These are phyloP conservation scores for Eristalis pertinax DNA, from an alignment of 2,888 invertebrate species.

Conservation along the genomic window DNA sequence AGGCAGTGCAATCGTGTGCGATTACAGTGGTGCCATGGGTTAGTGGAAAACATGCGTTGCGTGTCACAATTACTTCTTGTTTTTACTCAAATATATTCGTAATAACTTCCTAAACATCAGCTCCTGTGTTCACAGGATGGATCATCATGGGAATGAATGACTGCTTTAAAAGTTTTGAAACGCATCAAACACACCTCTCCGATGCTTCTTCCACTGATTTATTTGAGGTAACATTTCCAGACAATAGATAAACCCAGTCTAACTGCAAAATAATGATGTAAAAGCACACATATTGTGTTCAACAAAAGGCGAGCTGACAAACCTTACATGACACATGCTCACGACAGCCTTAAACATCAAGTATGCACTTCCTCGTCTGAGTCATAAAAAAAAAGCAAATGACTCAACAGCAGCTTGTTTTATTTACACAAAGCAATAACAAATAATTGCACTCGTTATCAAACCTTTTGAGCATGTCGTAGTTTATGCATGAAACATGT, in stretches of 20 bases:
- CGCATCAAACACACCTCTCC: too few relatives aligned
- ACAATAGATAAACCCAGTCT: too few relatives aligned
- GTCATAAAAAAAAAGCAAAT: neutral
- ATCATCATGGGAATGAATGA: too few relatives aligned
- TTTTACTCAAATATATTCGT: too few relatives aligned
- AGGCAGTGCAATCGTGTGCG: conserved; percentile 51
- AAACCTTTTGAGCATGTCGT: neutral
- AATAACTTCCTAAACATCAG: too few relatives aligned
- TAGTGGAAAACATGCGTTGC: conserved; percentile 13
- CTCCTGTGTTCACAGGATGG: too few relatives aligned
- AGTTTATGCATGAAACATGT: neutral
- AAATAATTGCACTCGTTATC: neutral
- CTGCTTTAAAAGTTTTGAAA: too few relatives aligned
- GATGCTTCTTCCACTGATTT: too few relatives aligned
- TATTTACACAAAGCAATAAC: conserved; percentile 7
- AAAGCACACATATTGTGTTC: neutral
- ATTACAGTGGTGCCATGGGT: conserved; percentile 50
- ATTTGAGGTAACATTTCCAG: too few relatives aligned
- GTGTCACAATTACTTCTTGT: too few relatives aligned
- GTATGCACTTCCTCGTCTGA: neutral
- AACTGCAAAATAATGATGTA: neutral
- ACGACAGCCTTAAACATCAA: neutral
- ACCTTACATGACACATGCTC: neutral
- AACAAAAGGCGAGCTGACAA: neutral
- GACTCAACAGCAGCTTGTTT: neutral